phyloP scores from a whole-genome alignment of 2,888 invertebrate species.

The Cartodere bifasciata region DNA sequence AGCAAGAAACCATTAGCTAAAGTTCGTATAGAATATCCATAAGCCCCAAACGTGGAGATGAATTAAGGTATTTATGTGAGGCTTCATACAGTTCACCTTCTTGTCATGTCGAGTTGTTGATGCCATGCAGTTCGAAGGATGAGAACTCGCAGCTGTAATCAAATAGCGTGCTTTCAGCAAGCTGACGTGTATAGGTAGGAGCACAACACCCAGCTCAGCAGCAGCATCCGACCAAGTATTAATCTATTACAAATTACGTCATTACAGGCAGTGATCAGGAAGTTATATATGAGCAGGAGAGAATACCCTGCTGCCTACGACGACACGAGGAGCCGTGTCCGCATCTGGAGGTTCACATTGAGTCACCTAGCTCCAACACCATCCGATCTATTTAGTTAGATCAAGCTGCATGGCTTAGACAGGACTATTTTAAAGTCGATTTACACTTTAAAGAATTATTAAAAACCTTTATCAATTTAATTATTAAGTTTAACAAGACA shows the following conservation, averaged over 20 bases:
- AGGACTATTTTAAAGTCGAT: too few relatives aligned
- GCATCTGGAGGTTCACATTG: constrained; percentile 27
- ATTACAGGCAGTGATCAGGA: constrained; percentile 34
- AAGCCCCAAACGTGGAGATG: too few relatives aligned
- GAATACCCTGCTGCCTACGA: too few relatives aligned
- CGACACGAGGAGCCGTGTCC: constrained; percentile 9
- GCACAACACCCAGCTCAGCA: too few relatives aligned
- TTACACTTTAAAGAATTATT: too few relatives aligned
- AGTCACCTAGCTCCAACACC: constrained; percentile 21
- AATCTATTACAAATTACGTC: constrained; percentile 35
- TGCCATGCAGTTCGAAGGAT: constrained; percentile 23
- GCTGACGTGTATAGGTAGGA: constrained; percentile 26
- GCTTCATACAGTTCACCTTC: constrained; percentile 22
- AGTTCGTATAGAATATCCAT: too few relatives aligned
- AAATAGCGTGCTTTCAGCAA: constrained; percentile 25
- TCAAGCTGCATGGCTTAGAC: too few relatives aligned
- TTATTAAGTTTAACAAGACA: too few relatives aligned
- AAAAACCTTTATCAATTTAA: too few relatives aligned
- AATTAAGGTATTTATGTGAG: constrained; percentile 12
- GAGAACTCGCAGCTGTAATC: constrained; percentile 22
- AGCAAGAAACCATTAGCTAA: too few relatives aligned
- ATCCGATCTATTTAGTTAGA: background rate
- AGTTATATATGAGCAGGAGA: constrained; percentile 29
- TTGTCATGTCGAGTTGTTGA: constrained; percentile 20
- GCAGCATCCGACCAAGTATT: constrained; percentile 25